Conservation (phyloP, 2,888 invertebrate genomes). For the Phytoseiulus persimilis region DNA sequence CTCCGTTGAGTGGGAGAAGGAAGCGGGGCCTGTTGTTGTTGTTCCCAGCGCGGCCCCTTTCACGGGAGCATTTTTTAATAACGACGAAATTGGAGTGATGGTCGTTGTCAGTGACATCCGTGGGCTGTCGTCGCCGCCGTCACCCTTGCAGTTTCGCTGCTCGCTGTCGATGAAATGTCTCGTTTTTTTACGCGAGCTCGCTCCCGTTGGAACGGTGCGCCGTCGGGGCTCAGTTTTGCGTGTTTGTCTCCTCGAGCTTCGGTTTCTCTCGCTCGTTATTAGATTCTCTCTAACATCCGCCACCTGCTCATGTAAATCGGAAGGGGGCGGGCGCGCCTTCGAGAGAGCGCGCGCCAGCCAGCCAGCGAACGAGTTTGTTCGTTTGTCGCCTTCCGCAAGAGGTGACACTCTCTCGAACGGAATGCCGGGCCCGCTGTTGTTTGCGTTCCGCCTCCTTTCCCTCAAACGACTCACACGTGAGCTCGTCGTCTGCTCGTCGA, state of each 20-base stretch:
- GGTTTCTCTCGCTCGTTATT: not conserved
- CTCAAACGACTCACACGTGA: not conserved
- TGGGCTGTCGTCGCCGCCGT: not conserved
- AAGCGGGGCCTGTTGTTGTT: not conserved
- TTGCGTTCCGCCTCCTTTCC: not conserved
- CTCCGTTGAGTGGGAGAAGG: not conserved
- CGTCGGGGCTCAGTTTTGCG: not conserved
- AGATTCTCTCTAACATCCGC: not conserved
- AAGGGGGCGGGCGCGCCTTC: not conserved
- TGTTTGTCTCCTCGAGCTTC: not conserved
- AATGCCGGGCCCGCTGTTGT: not conserved
- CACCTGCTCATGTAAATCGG: slow-evolving; percentile 5
- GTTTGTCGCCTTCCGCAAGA: not conserved
- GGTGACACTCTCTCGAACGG: not conserved
- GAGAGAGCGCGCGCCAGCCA: no score
- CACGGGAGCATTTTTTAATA: not conserved
- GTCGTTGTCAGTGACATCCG: not conserved
- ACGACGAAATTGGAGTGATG: not conserved
- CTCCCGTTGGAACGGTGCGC: not conserved
- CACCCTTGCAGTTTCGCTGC: not conserved
- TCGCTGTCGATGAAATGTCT: slow-evolving; percentile 5
- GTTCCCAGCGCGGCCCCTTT: not conserved
- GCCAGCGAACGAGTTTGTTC: not conserved
- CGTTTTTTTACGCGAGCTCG: not conserved
- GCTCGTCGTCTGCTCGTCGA: not conserved